Evolutionary conservation across 1,140 invertebrate genomes (phyloP), one percentile per base, ranked within the genome.

Genomic region (Lordiphosa clarofinis): DNA sequence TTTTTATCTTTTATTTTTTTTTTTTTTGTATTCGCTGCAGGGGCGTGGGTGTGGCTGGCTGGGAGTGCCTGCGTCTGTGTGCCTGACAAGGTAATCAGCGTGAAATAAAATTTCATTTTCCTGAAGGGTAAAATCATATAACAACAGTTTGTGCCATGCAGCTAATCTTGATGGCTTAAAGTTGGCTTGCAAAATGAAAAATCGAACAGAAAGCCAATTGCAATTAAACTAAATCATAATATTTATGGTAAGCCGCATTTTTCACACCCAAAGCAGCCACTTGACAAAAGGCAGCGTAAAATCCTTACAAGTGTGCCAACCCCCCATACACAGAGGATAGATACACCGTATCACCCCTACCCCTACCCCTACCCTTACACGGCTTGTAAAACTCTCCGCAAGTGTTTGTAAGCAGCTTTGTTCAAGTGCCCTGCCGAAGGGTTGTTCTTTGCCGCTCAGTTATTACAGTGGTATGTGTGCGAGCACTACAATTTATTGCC

Each of bases 401-500:
- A 84, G 78, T 84, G 73, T 62, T 31, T 84, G 78, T 84, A 84
- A 84, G 78, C 78, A 56, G 78, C 78, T 84, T 84, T 84, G 65
- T 60, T 84, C 73, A 84, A 84, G 78, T 84, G 78, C 38, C 38
- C 12, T 31, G 28, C 6, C 40, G 72, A 76, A 82, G 67, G 67
- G 76, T 76, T 82, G 67, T 35, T 52, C 43, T 47, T 24, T 3
- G 21, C 21, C 21, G 3, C 21, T 4, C 15, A 9, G 21, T 35
- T 6, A 12, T 31, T 5, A n/a, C 9, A 15, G 43, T 48, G 36
- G 35, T 21, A n/a, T 37, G 35, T 33, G 33, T 10, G 28, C 28
- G 8, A 8, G 5, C 35, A 50, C 39, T 49, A 35, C 33, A 49
- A 35, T 36, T 21, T 49, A 49, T 52, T 52, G 49, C 19, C 21